phyloP scores from a whole-genome alignment of 2,113 vertebrate species.

The Tamias sibiricus region DNA sequence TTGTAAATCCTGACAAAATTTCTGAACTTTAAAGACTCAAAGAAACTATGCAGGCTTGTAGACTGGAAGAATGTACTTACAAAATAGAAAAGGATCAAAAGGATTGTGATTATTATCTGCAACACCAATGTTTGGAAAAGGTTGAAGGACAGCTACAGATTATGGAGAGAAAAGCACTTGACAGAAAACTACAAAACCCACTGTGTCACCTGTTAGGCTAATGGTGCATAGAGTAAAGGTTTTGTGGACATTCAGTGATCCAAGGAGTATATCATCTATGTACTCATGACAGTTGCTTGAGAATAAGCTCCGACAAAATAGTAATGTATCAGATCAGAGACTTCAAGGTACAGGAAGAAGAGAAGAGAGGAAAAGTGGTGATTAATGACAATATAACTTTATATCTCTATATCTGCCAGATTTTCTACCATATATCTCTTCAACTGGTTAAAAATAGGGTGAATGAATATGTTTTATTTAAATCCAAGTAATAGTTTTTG shows the following conservation, averaged over 20 bases:
- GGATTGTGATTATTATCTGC: neutral
- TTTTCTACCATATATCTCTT: neutral
- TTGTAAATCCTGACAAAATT: conserved; percentile 10
- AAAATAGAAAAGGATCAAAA: neutral
- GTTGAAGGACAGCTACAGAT: neutral
- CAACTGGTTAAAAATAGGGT: neutral
- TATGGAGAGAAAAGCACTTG: neutral
- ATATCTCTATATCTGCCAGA: neutral
- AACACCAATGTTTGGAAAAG: neutral
- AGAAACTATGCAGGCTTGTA: neutral
- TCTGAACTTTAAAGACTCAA: neutral
- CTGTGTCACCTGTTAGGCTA: neutral
- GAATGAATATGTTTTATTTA: neutral
- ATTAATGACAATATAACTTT: neutral
- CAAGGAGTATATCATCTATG: neutral
- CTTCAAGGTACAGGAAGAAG: neutral
- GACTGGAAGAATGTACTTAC: neutral
- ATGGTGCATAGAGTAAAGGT: neutral
- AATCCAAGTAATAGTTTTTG: neutral
- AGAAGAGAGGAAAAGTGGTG: neutral
- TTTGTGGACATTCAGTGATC: neutral
- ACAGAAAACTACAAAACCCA: neutral
- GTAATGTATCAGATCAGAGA: neutral
- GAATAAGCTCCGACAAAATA: neutral
- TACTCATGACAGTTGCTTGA: neutral